phyloP scores from a whole-genome alignment of 1,140 invertebrate species.

The Holcopasites calliopsidis region DNA sequence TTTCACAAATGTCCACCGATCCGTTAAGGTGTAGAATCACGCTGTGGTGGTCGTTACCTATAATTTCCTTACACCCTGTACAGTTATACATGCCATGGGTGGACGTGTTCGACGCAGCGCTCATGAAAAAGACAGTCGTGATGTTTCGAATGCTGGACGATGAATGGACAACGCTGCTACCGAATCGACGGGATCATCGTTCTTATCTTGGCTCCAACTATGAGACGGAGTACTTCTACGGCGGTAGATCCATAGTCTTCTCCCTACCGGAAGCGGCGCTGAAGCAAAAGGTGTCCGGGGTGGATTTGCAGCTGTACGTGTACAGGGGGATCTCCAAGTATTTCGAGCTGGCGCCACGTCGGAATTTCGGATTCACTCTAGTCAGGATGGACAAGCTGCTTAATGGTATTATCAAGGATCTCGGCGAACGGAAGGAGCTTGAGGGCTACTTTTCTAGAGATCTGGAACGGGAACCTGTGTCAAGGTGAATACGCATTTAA shows the following conservation, averaged over 20 bases:
- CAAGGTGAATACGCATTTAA: constrained; percentile 60
- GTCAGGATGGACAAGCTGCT: constrained; percentile 64
- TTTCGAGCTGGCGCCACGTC: constrained; percentile 54
- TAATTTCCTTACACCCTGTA: too few relatives aligned
- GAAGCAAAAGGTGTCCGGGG: constrained; percentile 19
- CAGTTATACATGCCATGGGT: constrained; percentile 67
- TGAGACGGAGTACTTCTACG: constrained; percentile 64
- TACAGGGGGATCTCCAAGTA: constrained; percentile 62
- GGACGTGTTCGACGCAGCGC: constrained; percentile 57
- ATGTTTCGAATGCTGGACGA: constrained; percentile 69
- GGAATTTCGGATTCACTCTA: constrained; percentile 52
- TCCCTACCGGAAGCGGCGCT: constrained; percentile 52
- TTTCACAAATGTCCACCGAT: too few relatives aligned
- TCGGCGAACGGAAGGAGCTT: constrained; percentile 64
- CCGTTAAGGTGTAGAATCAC: too few relatives aligned
- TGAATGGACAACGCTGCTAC: constrained; percentile 65
- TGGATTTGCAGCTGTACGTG: constrained; percentile 59
- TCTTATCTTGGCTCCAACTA: constrained; percentile 63
- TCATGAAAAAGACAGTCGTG: constrained; percentile 66
- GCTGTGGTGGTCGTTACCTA: too few relatives aligned
- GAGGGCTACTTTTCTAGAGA: constrained; percentile 53
- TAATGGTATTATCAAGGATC: constrained; percentile 68
- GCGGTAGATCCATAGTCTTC: constrained; percentile 70
- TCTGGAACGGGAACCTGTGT: constrained; percentile 66
- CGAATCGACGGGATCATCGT: constrained; percentile 60